Base-by-base conservation (phyloP, 2,113 vertebrate species). In the Leptobrachium ailaonicum region DNA sequence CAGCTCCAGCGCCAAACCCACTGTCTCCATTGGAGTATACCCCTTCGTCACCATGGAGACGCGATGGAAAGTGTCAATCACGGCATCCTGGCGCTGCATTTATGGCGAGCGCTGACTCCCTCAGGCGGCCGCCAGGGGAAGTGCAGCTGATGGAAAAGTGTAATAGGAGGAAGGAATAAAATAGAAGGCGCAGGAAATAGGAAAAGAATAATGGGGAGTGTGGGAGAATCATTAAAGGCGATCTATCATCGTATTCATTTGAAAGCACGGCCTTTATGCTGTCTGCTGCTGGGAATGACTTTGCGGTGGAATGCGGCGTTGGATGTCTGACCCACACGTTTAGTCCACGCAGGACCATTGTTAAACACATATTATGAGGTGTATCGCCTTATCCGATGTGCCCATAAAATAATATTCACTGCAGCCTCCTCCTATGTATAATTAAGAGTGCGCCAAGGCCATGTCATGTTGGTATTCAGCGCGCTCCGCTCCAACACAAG, bases 91-190 rank as follows among this genome's bases (percentile, higher is more conserved):
- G n/a, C 43, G 12, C n/a, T 42, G 20, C 11, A 9, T 13, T 0
- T 71, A n/a, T 12, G 13, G 6, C 6, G 5, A 41, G 11, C 11
- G 32, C 8, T 41, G 67, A 62, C 62, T 62, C 41, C 77, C 70
- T 54, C 58, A 20, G 43, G 70, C 41, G 77, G 54, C 56, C 11
- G 32, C 4, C 3, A 10, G 14, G 2, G 2, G n/a, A 62, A 13
- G 32, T 40, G 4, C 60, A 66, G 47, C 66, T 5, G n/a, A 44
- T 56, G 20, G 67, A 10, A 60, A 10, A 60, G 56, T 60, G 74
- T 14, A 32, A 13, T 53, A 66, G 63, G 58, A 78, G 76, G 76
- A 79, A 79, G 76, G 41, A 73, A 71, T 79, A 64, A 71, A 71
- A 58, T 12, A 14, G 2, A 53, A 45, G 47, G 77, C 32, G 60